Evolutionary conservation across 30 jellyfish, hydroid and myxozoan species (phyloP), one percentile per base, ranked within the genome.

Genomic region (Cassiopea xamachana): DNA sequence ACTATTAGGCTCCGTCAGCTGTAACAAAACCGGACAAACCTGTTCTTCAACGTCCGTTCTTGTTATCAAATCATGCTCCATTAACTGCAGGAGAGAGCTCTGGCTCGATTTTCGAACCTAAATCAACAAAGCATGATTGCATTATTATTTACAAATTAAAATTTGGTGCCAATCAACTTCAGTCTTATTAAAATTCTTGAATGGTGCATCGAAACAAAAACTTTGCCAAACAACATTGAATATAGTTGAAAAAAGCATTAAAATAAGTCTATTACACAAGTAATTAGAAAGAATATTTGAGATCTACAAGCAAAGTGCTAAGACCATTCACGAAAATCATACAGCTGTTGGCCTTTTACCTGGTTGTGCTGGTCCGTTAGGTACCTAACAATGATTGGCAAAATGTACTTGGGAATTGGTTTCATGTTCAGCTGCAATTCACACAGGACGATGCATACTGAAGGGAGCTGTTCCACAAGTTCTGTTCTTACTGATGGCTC

Each of bases 91-190:
- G n/a, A 95, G 88, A 2, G 98, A 98, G 58, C 88, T 89, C 46
- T 95, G 99, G 75, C 97, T 91, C 46, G 95, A 89, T 50, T 88
- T 91, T 15, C 99, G 98, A 6, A 95, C 98, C 99, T 95, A 19
- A 16, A 18, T 71, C n/a, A 4, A 17, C 6, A 7, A 64, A 64
- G 43, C 43, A 64, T 64, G 15, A 14, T 17, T 64, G 7, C 12
- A 55, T 3, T 6, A 55, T 10, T 55, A 3, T 27, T 27, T 27
- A 27, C 39, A 27, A 27, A 27, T 27, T 27, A 27, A 27, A 27
- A 27, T 27, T 27, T 27, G 39, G 39, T 27, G 39, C 39, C 39
- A 27, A 27, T 27, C 39, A 27, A 27, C 39, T 27, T 27, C 39
- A 27, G 39, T 27, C 39, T 27, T 27, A 27, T 27, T 27, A 27